Percentiles rank a stretch among this genome's conserved stretches.
These are phyloP conservation scores for Leptopterna dolabrata DNA, from an alignment of 2,888 invertebrate species.

Conservation along the genomic window DNA sequence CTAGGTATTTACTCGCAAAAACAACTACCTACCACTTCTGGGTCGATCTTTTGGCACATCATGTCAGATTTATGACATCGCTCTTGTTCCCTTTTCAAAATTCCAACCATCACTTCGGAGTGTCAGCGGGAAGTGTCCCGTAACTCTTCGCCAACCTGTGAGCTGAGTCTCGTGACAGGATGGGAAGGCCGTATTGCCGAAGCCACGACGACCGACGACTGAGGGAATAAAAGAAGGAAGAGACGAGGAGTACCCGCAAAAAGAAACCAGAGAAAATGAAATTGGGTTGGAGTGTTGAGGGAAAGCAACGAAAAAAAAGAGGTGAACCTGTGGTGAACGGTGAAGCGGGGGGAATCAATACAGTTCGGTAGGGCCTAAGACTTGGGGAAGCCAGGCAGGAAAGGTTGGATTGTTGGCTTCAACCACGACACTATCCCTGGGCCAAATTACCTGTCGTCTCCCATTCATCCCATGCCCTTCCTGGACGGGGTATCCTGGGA, in stretches of 20 bases:
- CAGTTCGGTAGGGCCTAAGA: constrained; percentile 33
- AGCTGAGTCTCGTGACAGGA: background rate
- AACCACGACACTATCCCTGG: background rate
- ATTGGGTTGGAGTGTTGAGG: constrained; percentile 56
- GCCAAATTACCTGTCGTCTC: constrained; percentile 46
- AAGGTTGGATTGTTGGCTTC: constrained; percentile 16
- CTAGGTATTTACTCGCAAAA: background rate
- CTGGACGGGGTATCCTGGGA: background rate
- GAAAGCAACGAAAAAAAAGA: background rate
- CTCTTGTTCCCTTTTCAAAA: background rate
- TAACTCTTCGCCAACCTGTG: background rate
- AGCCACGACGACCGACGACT: background rate
- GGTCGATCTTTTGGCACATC: background rate
- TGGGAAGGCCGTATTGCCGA: background rate
- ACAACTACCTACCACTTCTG: background rate
- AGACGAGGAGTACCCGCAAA: constrained; percentile 16
- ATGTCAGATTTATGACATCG: background rate
- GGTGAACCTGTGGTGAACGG: background rate
- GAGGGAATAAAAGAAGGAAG: background rate
- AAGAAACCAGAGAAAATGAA: constrained; percentile 54
- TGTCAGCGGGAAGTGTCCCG: background rate
- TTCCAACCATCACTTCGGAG: background rate
- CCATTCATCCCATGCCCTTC: constrained; percentile 37
- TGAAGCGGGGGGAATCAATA: constrained; percentile 45
- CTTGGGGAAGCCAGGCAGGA: background rate